Conservation (phyloP, 2,113 vertebrate species). For the Protobothrops mucrosquamatus region DNA sequence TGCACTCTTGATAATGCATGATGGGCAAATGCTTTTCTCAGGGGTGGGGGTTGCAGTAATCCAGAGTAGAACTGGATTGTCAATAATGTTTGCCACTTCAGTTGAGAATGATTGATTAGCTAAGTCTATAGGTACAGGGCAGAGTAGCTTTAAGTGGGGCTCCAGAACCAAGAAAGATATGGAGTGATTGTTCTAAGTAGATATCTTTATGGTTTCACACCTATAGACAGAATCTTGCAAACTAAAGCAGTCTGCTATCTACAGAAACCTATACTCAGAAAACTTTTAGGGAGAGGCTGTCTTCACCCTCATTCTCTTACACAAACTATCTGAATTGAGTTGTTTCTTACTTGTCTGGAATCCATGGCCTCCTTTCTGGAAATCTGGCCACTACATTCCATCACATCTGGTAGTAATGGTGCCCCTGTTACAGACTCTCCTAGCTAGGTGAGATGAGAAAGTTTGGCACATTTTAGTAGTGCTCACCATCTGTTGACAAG, state of each 20-base stretch:
- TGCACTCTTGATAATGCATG: background rate
- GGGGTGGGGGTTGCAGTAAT: background rate
- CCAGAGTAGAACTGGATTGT: too few species aligned
- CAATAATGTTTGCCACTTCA: too few species aligned
- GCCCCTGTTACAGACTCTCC: background rate
- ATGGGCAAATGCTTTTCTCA: background rate
- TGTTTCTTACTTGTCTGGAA: too few species aligned
- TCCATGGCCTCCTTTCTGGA: background rate
- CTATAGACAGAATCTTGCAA: background rate
- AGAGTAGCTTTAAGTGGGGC: too few species aligned
- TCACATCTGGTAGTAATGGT: background rate
- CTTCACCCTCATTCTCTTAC: background rate
- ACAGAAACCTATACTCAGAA: background rate
- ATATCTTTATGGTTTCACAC: background rate
- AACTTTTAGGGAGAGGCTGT: background rate
- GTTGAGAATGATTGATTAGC: too few species aligned
- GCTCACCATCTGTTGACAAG: background rate
- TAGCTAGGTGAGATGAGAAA: background rate
- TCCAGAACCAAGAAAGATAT: too few species aligned
- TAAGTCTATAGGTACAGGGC: too few species aligned
- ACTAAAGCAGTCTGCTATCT: background rate
- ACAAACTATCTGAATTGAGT: background rate
- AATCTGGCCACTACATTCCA: background rate
- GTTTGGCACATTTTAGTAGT: background rate
- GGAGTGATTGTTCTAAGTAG: too few species aligned